These are phyloP conservation scores for Scomberomorus guttatus DNA, from an alignment of 2,797 vertebrate genomes.

Conservation along the genomic window DNA sequence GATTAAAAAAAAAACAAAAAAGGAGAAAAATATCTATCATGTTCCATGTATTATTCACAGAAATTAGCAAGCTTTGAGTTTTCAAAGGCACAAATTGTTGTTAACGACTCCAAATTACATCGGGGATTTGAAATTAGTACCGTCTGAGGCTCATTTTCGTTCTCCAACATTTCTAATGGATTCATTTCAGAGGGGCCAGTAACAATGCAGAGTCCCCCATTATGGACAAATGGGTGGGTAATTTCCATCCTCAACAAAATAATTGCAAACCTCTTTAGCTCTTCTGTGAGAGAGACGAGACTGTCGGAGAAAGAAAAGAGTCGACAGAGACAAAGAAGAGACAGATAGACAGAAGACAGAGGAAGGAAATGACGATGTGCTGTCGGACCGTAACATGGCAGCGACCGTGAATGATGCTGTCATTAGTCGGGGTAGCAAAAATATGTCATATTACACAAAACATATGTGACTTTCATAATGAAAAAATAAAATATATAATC, in stretches of 20 bases:
- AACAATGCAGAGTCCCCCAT: slow-evolving; percentile 55
- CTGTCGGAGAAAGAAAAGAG: not conserved
- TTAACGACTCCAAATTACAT: slow-evolving; percentile 69
- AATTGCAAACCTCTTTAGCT: slow-evolving; percentile 44
- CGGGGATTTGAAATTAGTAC: slow-evolving; percentile 64
- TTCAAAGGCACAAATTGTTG: slow-evolving; percentile 72
- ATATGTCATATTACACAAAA: not conserved
- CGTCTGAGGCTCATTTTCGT: slow-evolving; percentile 63
- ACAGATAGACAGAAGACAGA: not conserved
- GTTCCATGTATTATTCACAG: slow-evolving; percentile 58
- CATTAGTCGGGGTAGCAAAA: no score
- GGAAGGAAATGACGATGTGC: not conserved
- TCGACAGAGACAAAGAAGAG: not conserved
- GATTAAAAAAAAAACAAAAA: slow-evolving; percentile 12
- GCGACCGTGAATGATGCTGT: no score
- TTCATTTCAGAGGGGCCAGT: slow-evolving; percentile 60
- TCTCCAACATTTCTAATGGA: slow-evolving; percentile 67
- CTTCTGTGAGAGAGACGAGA: slow-evolving; percentile 6
- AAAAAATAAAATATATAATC: no score
- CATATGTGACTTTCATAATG: no score
- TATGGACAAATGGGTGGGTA: slow-evolving; percentile 53
- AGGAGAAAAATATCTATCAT: slow-evolving; percentile 42
- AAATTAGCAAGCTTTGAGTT: slow-evolving; percentile 56
- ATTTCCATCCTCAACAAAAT: slow-evolving; percentile 56
- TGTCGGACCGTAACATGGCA: not conserved